Percentiles rank a stretch among this genome's conserved stretches.
phyloP scores from a whole-genome alignment of 2,888 invertebrate genomes.

The Drosophila lutescens region DNA sequence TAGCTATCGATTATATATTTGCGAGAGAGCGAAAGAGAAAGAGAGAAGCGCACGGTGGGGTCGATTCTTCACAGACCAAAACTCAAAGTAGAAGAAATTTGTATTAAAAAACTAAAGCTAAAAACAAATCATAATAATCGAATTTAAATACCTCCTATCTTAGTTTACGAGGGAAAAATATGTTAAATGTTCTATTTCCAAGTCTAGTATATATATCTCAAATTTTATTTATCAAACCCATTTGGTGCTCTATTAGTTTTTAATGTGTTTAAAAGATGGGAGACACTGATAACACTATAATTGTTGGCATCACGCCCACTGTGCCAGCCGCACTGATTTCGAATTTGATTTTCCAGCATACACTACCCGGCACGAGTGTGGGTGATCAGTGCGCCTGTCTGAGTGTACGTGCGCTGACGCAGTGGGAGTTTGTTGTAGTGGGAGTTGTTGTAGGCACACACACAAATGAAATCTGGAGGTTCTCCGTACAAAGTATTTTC shows the following conservation, averaged over 20 bases:
- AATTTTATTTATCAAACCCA: no score
- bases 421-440: constrained; percentile 59
- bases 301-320: constrained; percentile 9
- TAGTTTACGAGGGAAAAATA: no score
- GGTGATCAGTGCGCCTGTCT: constrained; percentile 24
- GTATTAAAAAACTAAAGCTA: no score
- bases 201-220: no score
- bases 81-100: background rate
- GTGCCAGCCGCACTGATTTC: constrained; percentile 11
- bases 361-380: constrained; percentile 12
- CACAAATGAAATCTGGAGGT: constrained; percentile 8
- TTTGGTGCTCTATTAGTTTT: background rate
- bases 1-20: constrained; percentile 64
- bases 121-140: no score
- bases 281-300: constrained; percentile 3
- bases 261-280: background rate
- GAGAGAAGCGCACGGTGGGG: constrained; percentile 20
- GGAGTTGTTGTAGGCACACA: constrained; percentile 2
- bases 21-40: background rate
- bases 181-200: no score
- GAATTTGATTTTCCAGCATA: constrained; percentile 22
- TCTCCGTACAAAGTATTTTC: constrained; percentile 5
- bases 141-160: no score
- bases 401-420: constrained; percentile 66
- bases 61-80: constrained; percentile 5